A percentile compares a stretch with the other conserved stretches of the same genome.
These are phyloP conservation scores for Melanotaenia pygmaea DNA, from an alignment of 2,797 vertebrate genomes.

Conservation along the genomic window DNA sequence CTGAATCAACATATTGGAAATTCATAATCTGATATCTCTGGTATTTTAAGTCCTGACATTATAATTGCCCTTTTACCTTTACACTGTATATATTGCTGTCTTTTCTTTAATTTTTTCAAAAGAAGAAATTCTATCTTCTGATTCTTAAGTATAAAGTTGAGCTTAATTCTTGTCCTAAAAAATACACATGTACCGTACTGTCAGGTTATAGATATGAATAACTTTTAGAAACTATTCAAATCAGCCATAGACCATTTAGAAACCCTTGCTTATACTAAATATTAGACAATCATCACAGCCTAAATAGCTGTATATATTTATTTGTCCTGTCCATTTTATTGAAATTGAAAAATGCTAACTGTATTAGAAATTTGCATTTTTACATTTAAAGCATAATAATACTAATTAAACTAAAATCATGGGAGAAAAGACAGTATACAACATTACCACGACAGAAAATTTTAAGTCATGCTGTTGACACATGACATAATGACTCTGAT, in stretches of 20 bases:
- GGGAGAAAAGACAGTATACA: slow-evolving; percentile 57
- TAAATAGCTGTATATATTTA: slow-evolving; percentile 15
- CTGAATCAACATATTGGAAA: slow-evolving; percentile 47
- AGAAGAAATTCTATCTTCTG: neutral
- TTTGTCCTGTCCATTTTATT: slow-evolving; percentile 31
- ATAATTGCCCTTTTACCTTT: slow-evolving; percentile 12
- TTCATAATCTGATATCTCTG: slow-evolving; percentile 41
- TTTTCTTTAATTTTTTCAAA: neutral
- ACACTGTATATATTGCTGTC: neutral
- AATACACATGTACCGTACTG: neutral
- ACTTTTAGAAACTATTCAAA: slow-evolving; percentile 1
- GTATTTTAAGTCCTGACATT: slow-evolving; percentile 3
- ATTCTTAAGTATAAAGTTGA: neutral
- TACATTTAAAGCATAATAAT: slow-evolving; percentile 38
- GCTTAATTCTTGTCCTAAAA: neutral
- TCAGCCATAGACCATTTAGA: neutral
- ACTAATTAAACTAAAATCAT: slow-evolving; percentile 56
- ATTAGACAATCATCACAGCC: slow-evolving; percentile 29
- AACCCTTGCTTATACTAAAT: slow-evolving; percentile 20
- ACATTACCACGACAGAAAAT: slow-evolving; percentile 40
- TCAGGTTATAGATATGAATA: neutral
- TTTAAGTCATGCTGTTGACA: slow-evolving; percentile 56
- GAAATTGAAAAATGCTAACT: slow-evolving; percentile 26
- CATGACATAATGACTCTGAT: slow-evolving; percentile 50
- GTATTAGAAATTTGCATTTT: slow-evolving; percentile 38